Conservation (phyloP, 2,888 invertebrate species). For the Drosophila emarginata region DNA sequence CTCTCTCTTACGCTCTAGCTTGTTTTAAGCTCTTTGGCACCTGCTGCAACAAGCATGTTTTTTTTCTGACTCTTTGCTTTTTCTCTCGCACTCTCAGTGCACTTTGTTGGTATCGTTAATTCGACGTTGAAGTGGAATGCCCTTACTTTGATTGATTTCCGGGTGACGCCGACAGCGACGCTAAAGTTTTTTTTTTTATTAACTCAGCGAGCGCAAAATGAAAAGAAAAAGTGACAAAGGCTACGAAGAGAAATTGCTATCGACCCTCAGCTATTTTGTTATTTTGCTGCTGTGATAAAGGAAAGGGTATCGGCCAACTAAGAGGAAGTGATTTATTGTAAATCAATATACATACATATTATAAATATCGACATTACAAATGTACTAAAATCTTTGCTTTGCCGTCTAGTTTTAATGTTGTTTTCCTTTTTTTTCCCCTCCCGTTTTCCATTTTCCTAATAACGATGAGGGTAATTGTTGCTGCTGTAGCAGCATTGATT, state of each 20-base stretch:
- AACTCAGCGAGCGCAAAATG: constrained; percentile 13
- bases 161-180: constrained; percentile 49
- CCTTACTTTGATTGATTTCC: constrained; percentile 79
- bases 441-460: constrained; percentile 48
- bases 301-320: not conserved
- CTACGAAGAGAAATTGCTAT: constrained; percentile 57
- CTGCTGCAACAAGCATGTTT: constrained; percentile 5
- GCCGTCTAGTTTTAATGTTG: constrained; percentile 3
- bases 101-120: constrained; percentile 59
- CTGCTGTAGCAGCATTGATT: constrained; percentile 43
- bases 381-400: not conserved
- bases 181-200: constrained; percentile 53
- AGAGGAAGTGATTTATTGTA: not conserved
- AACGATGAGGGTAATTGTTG: constrained; percentile 46
- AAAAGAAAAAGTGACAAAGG: constrained; percentile 59
- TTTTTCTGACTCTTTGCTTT: constrained; percentile 16
- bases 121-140: constrained; percentile 69
- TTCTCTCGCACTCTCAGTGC: constrained; percentile 39
- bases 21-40: constrained; percentile 8
- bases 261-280: not conserved
- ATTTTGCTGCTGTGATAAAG: not conserved
- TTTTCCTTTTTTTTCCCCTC: constrained; percentile 22
- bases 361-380: too few species aligned
- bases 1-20: constrained; percentile 1
- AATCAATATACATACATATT: too few species aligned